Conservation (phyloP, 2,113 vertebrate species). For the Labeo catla region DNA sequence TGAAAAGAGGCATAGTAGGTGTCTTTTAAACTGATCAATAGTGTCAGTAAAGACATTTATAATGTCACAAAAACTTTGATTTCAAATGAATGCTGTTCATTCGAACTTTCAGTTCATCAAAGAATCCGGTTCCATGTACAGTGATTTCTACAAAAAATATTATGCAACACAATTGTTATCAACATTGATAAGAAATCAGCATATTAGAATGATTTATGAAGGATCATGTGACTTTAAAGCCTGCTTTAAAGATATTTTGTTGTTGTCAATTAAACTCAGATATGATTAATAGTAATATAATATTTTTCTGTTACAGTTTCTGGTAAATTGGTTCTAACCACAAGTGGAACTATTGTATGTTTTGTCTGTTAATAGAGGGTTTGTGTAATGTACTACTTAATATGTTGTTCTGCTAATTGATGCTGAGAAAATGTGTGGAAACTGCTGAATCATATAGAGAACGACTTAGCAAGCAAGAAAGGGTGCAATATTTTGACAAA, state of each 20-base stretch:
- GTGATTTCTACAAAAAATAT: not conserved
- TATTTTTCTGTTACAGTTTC: not conserved
- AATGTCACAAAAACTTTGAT: not conserved
- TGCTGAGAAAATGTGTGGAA: too few relatives aligned
- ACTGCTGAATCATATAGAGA: too few relatives aligned
- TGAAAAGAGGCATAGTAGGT: too few relatives aligned
- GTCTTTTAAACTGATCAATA: not conserved
- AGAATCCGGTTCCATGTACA: not conserved
- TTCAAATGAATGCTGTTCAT: too few relatives aligned
- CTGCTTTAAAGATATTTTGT: not conserved
- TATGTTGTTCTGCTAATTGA: too few relatives aligned
- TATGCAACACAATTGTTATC: not conserved
- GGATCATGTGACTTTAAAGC: not conserved
- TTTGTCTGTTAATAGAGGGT: too few relatives aligned
- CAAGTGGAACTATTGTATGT: too few relatives aligned
- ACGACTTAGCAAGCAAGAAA: too few relatives aligned
- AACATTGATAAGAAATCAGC: not conserved
- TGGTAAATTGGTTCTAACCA: not conserved
- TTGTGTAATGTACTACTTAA: too few relatives aligned
- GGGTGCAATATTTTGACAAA: too few relatives aligned
- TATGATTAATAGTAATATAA: not conserved
- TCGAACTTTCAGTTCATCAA: not conserved
- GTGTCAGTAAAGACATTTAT: not conserved
- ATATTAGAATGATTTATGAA: not conserved
- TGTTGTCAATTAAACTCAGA: not conserved